Evolutionary conservation across 2,113 vertebrate genomes (phyloP).

Genomic region (Dasypus novemcinctus): DNA sequence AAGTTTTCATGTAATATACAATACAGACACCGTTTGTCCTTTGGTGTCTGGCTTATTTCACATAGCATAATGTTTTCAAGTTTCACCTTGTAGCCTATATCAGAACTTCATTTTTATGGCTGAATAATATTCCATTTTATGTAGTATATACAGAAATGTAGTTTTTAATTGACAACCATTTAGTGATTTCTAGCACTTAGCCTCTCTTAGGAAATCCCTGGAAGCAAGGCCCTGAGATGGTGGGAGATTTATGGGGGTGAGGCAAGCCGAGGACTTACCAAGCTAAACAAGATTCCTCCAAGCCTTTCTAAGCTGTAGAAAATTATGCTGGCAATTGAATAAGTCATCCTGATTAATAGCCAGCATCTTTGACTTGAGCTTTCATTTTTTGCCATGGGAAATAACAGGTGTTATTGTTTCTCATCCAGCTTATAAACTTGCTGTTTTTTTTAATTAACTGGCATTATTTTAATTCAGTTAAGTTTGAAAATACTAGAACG

Average conservation of each 20-base stretch:
- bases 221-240: background rate
- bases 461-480: background rate
- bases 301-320: background rate
- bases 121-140: too few species aligned
- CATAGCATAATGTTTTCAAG: too few species aligned
- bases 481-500: constrained; percentile 15
- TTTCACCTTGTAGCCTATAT: too few species aligned
- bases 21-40: too few species aligned
- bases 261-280: background rate
- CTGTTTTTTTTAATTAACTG: background rate
- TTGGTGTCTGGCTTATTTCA: too few species aligned
- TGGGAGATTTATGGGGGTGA: background rate
- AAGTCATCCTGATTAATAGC: background rate
- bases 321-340: background rate
- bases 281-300: background rate
- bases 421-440: background rate
- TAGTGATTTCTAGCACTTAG: background rate
- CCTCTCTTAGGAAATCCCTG: background rate
- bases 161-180: background rate
- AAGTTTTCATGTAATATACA: too few species aligned
- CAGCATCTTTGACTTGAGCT: background rate
- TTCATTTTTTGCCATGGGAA: background rate
- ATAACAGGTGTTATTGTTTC: background rate
- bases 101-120: too few species aligned
- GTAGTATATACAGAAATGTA: background rate